Percentiles rank a stretch among this genome's conserved stretches.
These are phyloP conservation scores for Parambassis ranga DNA, from an alignment of 2,797 vertebrate species.

Conservation along the genomic window DNA sequence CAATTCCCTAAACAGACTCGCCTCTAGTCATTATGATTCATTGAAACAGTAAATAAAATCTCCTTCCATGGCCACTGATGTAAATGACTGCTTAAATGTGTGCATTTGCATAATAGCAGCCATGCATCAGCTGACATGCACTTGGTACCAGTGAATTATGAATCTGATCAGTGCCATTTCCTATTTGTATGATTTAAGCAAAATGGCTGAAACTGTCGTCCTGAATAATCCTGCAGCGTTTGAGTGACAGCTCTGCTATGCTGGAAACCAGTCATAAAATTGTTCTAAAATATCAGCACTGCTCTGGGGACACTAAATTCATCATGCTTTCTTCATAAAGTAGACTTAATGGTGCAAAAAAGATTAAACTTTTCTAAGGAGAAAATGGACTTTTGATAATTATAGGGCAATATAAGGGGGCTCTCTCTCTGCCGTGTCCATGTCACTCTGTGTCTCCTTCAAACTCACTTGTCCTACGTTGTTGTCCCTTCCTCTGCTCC, in stretches of 20 bases:
- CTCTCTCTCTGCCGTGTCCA: not conserved
- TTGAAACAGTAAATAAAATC: constrained; percentile 69
- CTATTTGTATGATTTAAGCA: constrained; percentile 53
- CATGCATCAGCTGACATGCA: constrained; percentile 53
- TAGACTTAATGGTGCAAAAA: constrained; percentile 16
- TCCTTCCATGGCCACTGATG: constrained; percentile 41
- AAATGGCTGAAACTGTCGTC: constrained; percentile 31
- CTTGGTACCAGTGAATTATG: constrained; percentile 49
- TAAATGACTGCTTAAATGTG: constrained; percentile 55
- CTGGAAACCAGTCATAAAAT: constrained; percentile 25
- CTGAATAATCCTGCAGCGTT: constrained; percentile 40
- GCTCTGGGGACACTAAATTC: constrained; percentile 24
- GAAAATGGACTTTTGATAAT: not conserved
- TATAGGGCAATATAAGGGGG: not conserved
- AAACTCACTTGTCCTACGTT: not conserved
- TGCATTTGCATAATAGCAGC: constrained; percentile 58
- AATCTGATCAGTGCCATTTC: constrained; percentile 60
- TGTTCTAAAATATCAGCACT: constrained; percentile 22
- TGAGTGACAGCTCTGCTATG: constrained; percentile 20
- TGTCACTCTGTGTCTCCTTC: not conserved
- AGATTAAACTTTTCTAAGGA: not conserved
- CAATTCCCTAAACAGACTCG: constrained; percentile 26
- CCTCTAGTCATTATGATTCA: constrained; percentile 60
- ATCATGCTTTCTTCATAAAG: constrained; percentile 3
- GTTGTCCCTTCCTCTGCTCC: constrained; percentile 6